These are phyloP conservation scores for Trachurus trachurus DNA, from an alignment of 2,797 vertebrate species.

Conservation along the genomic window DNA sequence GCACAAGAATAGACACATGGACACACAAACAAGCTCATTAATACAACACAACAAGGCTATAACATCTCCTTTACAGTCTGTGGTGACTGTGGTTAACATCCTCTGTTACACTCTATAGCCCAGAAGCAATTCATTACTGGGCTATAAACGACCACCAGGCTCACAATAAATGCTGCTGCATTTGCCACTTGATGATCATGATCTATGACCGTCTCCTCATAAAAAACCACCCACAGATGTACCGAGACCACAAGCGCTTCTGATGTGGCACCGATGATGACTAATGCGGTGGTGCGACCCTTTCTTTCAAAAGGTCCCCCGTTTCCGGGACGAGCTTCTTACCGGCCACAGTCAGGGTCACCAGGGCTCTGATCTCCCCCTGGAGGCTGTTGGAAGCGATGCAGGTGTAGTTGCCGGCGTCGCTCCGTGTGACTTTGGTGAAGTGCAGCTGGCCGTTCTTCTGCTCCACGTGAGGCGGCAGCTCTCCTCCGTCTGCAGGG, in stretches of 20 bases:
- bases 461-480: conserved; percentile 89
- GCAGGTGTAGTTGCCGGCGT: conserved; percentile 96
- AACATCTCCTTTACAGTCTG: conserved; percentile 27
- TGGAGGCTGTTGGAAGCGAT: conserved; percentile 93
- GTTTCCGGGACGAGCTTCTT: conserved; percentile 34
- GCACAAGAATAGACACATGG: conserved; percentile 18
- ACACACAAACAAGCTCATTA: conserved; percentile 30
- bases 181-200: conserved; percentile 33
- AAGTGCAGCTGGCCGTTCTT: conserved; percentile 91
- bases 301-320: not conserved
- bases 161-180: conserved; percentile 48
- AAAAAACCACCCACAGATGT: conserved; percentile 31
- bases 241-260: conserved; percentile 38
- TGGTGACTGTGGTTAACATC: conserved; percentile 50
- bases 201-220: conserved; percentile 45
- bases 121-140: conserved; percentile 51
- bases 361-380: conserved; percentile 93
- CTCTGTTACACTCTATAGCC: conserved; percentile 33
- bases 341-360: conserved; percentile 95
- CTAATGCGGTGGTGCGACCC: conserved; percentile 1
- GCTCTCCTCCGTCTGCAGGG: conserved; percentile 89
- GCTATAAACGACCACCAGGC: conserved; percentile 45
- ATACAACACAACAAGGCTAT: conserved; percentile 1
- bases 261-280: conserved; percentile 37
- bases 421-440: conserved; percentile 90